A percentile compares a stretch with the other conserved stretches of the same genome.
phyloP scores from a whole-genome alignment of 2,797 vertebrate genomes.

The Alca torda region DNA sequence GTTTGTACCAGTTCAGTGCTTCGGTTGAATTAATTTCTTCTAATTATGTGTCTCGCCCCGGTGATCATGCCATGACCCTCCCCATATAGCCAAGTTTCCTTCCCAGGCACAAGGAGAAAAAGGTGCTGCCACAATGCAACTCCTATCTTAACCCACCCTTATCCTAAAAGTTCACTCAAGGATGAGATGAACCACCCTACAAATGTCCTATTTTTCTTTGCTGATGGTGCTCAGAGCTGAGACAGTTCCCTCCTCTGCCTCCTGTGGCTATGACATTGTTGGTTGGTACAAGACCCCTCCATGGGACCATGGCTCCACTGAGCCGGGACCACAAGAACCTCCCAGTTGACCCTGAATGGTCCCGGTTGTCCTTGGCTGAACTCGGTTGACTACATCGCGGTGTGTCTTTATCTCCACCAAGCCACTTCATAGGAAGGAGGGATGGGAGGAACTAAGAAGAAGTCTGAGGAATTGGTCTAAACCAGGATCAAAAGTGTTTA shows the following conservation, averaged over 20 bases:
- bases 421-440: not conserved
- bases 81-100: not conserved
- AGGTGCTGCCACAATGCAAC: not conserved
- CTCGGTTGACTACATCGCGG: fast-evolving
- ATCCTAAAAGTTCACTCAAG: not conserved
- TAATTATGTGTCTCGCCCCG: not conserved
- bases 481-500: not conserved
- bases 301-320: fast-evolving
- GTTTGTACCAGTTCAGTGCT: not conserved
- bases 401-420: not conserved
- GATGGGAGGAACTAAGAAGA: not conserved
- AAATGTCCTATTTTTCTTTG: not conserved
- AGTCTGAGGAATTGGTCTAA: not conserved
- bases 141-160: not conserved
- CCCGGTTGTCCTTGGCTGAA: not conserved
- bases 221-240: not conserved
- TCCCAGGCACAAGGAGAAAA: not conserved
- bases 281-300: not conserved
- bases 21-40: not conserved
- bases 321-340: not conserved
- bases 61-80: not conserved
- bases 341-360: not conserved
- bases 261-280: not conserved
- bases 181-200: not conserved
- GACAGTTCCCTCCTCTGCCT: not conserved